Conservation (phyloP, 2,797 vertebrate species). For the Falco peregrinus region DNA sequence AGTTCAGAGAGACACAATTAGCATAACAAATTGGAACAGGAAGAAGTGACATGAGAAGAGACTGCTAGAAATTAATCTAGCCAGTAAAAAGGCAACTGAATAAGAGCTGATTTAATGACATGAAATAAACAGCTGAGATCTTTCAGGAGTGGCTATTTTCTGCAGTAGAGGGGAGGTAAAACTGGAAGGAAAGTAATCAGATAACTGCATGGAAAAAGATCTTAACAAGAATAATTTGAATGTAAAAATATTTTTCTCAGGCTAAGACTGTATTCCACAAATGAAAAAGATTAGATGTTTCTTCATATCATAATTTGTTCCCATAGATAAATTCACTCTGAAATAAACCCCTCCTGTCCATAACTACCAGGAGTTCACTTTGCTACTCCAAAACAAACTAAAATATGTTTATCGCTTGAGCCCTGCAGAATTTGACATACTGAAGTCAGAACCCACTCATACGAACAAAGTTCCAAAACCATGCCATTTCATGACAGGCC, state of each 20-base stretch:
- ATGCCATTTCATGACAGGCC: not conserved
- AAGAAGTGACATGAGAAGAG: not conserved
- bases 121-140: not conserved
- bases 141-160: not conserved
- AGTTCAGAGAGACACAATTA: not conserved
- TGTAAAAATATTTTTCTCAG: not conserved
- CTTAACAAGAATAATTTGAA: slow-evolving; percentile 2
- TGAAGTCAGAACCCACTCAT: not conserved
- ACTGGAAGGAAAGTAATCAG: not conserved
- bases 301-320: not conserved
- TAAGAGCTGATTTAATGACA: not conserved
- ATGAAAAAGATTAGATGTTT: not conserved
- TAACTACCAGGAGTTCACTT: not conserved
- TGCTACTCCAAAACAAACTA: not conserved
- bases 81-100: not conserved
- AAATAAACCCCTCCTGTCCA: not conserved
- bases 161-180: not conserved
- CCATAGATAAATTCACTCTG: not conserved
- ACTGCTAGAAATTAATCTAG: not conserved
- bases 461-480: not conserved
- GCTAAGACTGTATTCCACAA: not conserved
- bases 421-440: not conserved
- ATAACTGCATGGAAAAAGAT: slow-evolving; percentile 11
- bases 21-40: not conserved
- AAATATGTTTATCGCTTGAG: slow-evolving; percentile 8